Conservation (phyloP, 2,113 vertebrate species). For the Microtus oregoni region DNA sequence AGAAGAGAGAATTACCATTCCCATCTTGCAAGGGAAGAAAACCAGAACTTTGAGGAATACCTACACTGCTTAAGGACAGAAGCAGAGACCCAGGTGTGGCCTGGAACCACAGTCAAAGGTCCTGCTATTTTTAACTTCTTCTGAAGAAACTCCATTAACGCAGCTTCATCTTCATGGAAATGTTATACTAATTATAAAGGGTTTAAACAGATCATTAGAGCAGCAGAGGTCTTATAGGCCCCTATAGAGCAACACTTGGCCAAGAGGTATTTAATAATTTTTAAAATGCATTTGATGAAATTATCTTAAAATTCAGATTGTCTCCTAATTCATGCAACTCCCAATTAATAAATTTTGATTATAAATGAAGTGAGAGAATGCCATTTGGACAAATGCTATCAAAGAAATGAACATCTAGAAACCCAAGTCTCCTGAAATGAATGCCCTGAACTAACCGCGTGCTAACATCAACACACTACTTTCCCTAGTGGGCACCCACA, state of each 20-base stretch:
- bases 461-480: background rate
- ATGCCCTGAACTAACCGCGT: background rate
- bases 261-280: conserved; percentile 49
- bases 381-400: background rate
- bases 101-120: background rate
- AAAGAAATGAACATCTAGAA: background rate
- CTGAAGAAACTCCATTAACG: conserved; percentile 47
- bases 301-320: conserved; percentile 39
- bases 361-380: background rate
- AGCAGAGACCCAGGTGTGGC: background rate
- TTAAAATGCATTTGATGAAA: conserved; percentile 42
- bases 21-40: background rate
- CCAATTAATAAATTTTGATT: conserved; percentile 59
- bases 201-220: conserved; percentile 64
- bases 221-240: background rate
- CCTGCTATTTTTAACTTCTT: conserved; percentile 52
- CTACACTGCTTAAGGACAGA: background rate
- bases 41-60: background rate
- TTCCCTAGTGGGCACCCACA: background rate
- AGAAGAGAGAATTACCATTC: background rate
- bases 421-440: conserved; percentile 60
- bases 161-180: conserved; percentile 45
- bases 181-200: conserved; percentile 26
- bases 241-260: background rate
- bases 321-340: conserved; percentile 48